Conservation (phyloP, 1,140 invertebrate species). For the Danaus melanippus region DNA sequence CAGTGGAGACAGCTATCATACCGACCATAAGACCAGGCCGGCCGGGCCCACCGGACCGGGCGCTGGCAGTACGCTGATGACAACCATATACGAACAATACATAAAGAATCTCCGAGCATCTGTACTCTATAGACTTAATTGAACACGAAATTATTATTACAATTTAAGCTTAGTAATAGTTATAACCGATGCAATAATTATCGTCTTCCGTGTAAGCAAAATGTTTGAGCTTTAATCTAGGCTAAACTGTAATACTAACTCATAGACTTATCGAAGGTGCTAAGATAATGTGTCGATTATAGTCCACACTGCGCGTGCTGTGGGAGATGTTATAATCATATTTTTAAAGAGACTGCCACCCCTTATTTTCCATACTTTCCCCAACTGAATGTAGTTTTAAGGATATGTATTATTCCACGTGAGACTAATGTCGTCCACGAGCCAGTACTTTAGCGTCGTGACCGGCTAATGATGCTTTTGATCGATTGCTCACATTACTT, state of each 20-base stretch:
- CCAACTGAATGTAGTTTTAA: no score
- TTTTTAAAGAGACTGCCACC: no score
- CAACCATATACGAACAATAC: not conserved
- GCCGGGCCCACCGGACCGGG: conserved; percentile 36
- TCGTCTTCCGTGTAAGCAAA: conserved; percentile 50
- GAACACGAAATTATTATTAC: not conserved
- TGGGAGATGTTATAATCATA: no score
- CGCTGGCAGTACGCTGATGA: conserved; percentile 41
- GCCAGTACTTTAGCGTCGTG: no score
- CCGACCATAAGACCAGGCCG: conserved; percentile 48
- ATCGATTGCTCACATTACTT: no score
- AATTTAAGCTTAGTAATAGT: conserved; percentile 5
- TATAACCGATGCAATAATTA: conserved; percentile 31
- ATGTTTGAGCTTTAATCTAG: conserved; percentile 59
- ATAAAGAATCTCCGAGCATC: not conserved
- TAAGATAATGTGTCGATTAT: conserved; percentile 22
- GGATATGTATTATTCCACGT: no score
- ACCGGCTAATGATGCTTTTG: no score
- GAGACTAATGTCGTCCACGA: no score
- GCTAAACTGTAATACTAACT: conserved; percentile 36
- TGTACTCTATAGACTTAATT: not conserved
- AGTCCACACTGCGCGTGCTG: no score
- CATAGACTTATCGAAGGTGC: conserved; percentile 34
- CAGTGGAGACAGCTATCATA: conserved; percentile 48
- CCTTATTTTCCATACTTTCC: no score